Percentiles rank a stretch among this genome's conserved stretches.
Evolutionary conservation across 2,888 invertebrate species (phyloP).

Genomic region (Prosapia bicincta): DNA sequence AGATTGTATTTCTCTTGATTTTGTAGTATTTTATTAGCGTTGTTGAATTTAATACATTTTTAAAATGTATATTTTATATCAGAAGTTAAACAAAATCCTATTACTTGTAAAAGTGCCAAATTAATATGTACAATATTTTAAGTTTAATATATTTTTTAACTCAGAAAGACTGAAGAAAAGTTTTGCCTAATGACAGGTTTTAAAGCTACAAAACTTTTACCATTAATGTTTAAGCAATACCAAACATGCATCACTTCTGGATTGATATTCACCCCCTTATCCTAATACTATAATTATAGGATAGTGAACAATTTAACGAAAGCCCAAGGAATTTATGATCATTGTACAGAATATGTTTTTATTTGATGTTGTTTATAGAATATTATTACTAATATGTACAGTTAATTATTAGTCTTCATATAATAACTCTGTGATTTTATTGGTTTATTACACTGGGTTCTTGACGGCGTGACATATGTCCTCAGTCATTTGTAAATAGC

Average conservation of each 20-base stretch:
- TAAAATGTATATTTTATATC: not conserved
- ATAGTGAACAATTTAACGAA: conserved; percentile 12
- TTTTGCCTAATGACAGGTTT: not conserved
- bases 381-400: conserved; percentile 27
- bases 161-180: not conserved
- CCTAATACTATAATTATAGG: not conserved
- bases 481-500: conserved; percentile 16
- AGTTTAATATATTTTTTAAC: too few relatives aligned
- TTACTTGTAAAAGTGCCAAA: not conserved
- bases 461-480: not conserved
- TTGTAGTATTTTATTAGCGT: too few relatives aligned
- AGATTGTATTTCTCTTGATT: too few relatives aligned
- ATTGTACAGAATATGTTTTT: conserved; percentile 27
- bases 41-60: too few relatives aligned
- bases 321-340: conserved; percentile 28
- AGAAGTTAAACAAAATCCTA: not conserved
- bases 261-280: not conserved
- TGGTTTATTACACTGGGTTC: conserved; percentile 9
- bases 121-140: not conserved
- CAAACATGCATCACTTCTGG: not conserved
- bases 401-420: conserved; percentile 23
- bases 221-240: conserved; percentile 1
- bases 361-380: conserved; percentile 29
- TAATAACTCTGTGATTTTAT: conserved; percentile 21
- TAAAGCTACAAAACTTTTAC: not conserved